These are phyloP conservation scores for Eristalinus sepulchralis DNA, from an alignment of 2,888 invertebrate species.

Conservation along the genomic window DNA sequence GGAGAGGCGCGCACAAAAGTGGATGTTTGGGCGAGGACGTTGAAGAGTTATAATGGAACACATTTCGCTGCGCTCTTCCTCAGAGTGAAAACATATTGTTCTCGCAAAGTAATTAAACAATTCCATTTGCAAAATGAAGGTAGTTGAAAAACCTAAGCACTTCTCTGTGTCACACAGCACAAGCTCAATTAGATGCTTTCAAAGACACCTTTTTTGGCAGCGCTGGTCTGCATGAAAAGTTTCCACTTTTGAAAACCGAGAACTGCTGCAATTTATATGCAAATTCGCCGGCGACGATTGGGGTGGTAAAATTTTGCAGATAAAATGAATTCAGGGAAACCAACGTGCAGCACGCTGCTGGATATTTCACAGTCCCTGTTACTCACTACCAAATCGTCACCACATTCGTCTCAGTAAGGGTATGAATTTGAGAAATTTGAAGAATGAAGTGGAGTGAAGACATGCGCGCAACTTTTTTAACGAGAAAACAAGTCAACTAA, in stretches of 20 bases:
- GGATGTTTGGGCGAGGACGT: neutral
- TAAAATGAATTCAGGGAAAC: too few relatives aligned
- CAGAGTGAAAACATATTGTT: slow-evolving; percentile 28
- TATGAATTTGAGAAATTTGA: too few relatives aligned
- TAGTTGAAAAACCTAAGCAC: neutral
- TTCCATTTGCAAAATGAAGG: slow-evolving; percentile 30
- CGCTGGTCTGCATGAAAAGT: neutral
- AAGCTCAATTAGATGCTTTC: neutral
- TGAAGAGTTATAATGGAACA: slow-evolving; percentile 15
- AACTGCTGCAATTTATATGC: too few relatives aligned
- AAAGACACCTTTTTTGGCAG: neutral
- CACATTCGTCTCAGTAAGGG: too few relatives aligned
- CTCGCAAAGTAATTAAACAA: slow-evolving; percentile 53
- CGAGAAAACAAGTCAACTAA: too few relatives aligned
- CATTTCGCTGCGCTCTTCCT: neutral
- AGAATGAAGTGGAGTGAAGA: too few relatives aligned
- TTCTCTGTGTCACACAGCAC: neutral
- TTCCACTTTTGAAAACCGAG: neutral
- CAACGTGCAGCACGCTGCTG: too few relatives aligned
- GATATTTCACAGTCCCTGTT: too few relatives aligned
- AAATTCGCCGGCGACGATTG: too few relatives aligned
- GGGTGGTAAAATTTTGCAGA: too few relatives aligned
- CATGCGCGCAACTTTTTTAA: too few relatives aligned
- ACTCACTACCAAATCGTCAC: too few relatives aligned
- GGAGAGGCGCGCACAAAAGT: neutral